Evolutionary conservation across 2,888 invertebrate species (phyloP), one percentile per base, ranked within the genome.

Genomic region (Scrobipalpa atriplicella): DNA sequence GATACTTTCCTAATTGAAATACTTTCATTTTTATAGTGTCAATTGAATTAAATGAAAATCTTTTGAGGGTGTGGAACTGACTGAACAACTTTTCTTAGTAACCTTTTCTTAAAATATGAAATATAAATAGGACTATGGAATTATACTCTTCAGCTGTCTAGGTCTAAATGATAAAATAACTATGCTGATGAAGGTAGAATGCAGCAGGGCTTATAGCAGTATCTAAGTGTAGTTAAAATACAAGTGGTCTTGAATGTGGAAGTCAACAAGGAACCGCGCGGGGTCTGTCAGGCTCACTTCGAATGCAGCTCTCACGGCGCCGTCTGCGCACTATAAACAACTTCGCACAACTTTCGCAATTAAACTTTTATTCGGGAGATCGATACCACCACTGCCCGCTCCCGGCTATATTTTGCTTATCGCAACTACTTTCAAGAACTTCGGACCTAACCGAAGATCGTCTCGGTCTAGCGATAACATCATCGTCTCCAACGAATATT

Each of bases 341-440:
- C 86, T 90, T 91, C 84, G 86, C 84, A 85, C 83, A 90, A 90
- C 86, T 90, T 91, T 88, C 70, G 84, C 89, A 90, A 89, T 91
- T 90, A 90, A 90, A 91, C 86, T 90, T 89, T 88, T 89, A 89
- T 89, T 84, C 79, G 79, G 74, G 71, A 83, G 78, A 85, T 87
- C 87, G 83, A 85, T 85, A 85, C 84, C 29, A 16, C 38, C 58
- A 13, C 58, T 82, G 79, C 83, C 74, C 77, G 80, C 73, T 78
- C 73, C 72, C 67, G 73, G 77, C 78, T 84, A 84, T 86, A 84
- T 84, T 83, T 84, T 83, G 81, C 79, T 81, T 83, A 85, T 84
- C 80, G 80, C 71, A 72, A 75, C 72, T 76, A 73, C 75, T 75
- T 47, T n/a, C 47, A 47, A 47, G n/a, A 47, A 78, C 71, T 77